Evolutionary conservation across 1,140 invertebrate genomes (phyloP), one percentile per base, ranked within the genome.

Genomic region (Brachionus angularis): DNA sequence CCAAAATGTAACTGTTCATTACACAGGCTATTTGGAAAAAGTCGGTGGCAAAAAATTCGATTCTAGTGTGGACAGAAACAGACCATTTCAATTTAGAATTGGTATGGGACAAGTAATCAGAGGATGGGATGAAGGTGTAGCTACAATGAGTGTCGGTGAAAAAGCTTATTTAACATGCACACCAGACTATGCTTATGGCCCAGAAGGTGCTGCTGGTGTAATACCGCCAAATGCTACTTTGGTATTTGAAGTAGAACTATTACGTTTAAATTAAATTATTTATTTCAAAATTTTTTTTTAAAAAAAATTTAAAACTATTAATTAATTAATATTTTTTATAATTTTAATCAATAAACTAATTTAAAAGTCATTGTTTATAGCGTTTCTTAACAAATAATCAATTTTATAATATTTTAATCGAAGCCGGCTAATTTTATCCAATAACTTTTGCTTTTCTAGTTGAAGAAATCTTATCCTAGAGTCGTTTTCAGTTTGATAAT

Each of bases 41-140:
- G 62, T 89, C 76, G 87, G 91, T 84, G 89, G 89, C 7, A 88
- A 86, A 21, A 88, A 91, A 79, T 91, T 93, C 84, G 90, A 92
- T 78, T 90, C 86, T 76, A 91, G 88, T 73, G 84, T 87, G 73
- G 84, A 85, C 31, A 82, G 89, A 52, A 85, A 85, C 21, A 84
- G 88, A 72, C 88, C 89, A 5, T 85, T 92, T 33, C 86, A 86
- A n/a, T 91, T 91, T 75, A 89, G 87, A 4, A 80, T 91, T 34
- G 89, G 88, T 18, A 82, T 85, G 33, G 88, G 89, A 1, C 90
- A 91, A 82, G 89, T 92, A 12, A 81, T 82, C 47, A 80, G 79
- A 73, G 79, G 79, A 31, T 91, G 89, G 90, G 90, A 92, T 75
- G 88, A 90, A 82, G 89, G 90, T 18, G 82, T 92, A 5, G 83